These are phyloP conservation scores for Lapara coniferarum DNA, from an alignment of 2,888 invertebrate species.

Conservation along the genomic window DNA sequence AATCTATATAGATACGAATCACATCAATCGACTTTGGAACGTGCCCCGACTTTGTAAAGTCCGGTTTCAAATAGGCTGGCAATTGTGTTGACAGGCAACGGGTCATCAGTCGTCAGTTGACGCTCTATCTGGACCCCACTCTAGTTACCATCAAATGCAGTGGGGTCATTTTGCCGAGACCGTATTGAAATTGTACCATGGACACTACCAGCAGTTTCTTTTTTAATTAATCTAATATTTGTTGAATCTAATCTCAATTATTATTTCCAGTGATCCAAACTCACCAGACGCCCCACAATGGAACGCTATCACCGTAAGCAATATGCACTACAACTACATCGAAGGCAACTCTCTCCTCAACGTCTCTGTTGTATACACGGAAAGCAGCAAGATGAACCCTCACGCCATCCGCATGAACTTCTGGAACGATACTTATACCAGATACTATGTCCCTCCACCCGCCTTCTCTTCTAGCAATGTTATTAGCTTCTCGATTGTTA, in stretches of 20 bases:
- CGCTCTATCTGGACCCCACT: no score
- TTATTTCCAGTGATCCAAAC: constrained; percentile 35
- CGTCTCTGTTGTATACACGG: constrained; percentile 33
- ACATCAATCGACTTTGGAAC: no score
- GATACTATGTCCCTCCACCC: constrained; percentile 44
- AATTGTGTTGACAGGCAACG: no score
- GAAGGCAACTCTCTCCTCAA: constrained; percentile 43
- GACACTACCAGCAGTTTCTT: no score
- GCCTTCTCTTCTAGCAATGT: constrained; percentile 9
- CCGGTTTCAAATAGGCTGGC: no score
- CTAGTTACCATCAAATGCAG: no score
- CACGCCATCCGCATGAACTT: constrained; percentile 52
- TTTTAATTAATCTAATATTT: no score
- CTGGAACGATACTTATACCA: constrained; percentile 52
- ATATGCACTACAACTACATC: constrained; percentile 47
- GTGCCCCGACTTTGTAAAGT: no score
- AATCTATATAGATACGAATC: no score
- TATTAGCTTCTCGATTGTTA: constrained; percentile 38
- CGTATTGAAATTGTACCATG: no score
- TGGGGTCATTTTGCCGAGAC: no score
- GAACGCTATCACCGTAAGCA: constrained; percentile 38
- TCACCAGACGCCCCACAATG: neutral
- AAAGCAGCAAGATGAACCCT: constrained; percentile 50
- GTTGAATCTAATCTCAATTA: neutral
- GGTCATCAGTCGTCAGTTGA: no score